These are phyloP conservation scores for Martes flavigula DNA, from an alignment of 2,797 vertebrate genomes.

Conservation along the genomic window DNA sequence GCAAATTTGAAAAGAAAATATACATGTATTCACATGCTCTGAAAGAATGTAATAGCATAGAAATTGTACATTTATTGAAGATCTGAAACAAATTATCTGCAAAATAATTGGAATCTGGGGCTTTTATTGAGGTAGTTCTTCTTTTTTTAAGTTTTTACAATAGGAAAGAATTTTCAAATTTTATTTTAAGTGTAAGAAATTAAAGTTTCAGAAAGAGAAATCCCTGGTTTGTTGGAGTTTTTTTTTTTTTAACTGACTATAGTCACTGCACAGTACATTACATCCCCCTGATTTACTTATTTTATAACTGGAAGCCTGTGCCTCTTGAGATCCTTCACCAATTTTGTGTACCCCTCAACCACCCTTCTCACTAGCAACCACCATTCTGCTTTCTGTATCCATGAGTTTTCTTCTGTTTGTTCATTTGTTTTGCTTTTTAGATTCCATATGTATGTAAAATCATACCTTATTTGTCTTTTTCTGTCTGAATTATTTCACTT, in stretches of 20 bases:
- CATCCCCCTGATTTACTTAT: not conserved
- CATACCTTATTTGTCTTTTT: not conserved
- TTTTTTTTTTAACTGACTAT: not conserved
- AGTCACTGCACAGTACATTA: not conserved
- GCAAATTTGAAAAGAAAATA: not conserved
- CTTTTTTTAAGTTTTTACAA: not conserved
- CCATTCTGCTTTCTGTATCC: not conserved
- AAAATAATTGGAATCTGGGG: not conserved
- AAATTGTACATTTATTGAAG: not conserved
- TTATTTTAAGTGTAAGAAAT: not conserved
- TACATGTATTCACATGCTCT: not conserved
- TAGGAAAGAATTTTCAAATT: not conserved
- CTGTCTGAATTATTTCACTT: not conserved
- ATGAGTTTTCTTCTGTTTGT: not conserved
- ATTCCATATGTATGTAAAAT: not conserved
- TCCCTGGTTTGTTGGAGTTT: not conserved
- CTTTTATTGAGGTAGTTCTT: not conserved
- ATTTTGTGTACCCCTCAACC: not conserved
- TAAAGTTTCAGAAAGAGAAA: not conserved
- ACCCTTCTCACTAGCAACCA: not conserved
- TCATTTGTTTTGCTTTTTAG: not conserved
- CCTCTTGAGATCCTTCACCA: not conserved
- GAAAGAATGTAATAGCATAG: not conserved
- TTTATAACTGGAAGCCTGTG: not conserved
- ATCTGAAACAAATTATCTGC: not conserved